A percentile compares a stretch with the other conserved stretches of the same genome.
Conservation (phyloP, 1,140 invertebrate genomes). For the Pristionchus pacificus region DNA sequence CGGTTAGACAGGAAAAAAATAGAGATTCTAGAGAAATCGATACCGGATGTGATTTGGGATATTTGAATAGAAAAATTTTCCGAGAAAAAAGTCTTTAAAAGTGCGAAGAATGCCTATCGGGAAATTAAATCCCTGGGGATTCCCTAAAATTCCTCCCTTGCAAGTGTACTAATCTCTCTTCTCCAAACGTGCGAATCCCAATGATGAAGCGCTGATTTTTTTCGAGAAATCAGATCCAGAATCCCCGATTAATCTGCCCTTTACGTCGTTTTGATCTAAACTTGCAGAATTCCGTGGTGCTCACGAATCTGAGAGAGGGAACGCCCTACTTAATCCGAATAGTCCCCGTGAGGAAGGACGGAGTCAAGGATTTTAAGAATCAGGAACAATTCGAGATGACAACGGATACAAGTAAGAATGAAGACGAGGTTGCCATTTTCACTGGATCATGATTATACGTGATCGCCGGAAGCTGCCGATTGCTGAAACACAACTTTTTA, state of each 20-base stretch:
- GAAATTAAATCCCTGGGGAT: neutral
- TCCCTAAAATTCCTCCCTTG: neutral
- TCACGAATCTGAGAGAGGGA: slow-evolving; percentile 35
- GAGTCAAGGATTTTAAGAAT: slow-evolving; percentile 29
- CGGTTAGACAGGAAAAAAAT: too few relatives aligned
- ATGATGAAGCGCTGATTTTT: neutral
- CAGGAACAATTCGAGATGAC: slow-evolving; percentile 37
- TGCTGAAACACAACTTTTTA: too few relatives aligned
- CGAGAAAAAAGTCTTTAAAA: too few relatives aligned
- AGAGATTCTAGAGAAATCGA: too few relatives aligned
- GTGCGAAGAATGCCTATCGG: too few relatives aligned
- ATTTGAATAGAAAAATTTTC: too few relatives aligned
- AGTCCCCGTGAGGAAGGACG: slow-evolving; percentile 34
- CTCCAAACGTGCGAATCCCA: neutral
- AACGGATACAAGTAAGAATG: slow-evolving; percentile 28
- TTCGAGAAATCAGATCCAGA: slow-evolving; percentile 7
- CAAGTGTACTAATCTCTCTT: too few relatives aligned
- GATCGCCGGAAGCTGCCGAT: neutral
- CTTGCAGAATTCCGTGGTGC: slow-evolving; percentile 42
- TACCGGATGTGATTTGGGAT: too few relatives aligned
- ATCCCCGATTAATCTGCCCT: slow-evolving; percentile 7
- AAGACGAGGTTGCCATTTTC: neutral
- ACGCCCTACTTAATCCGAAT: slow-evolving; percentile 43
- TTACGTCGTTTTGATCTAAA: slow-evolving; percentile 5
- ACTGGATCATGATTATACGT: neutral